These are phyloP conservation scores for Triplophysa rosa DNA, from an alignment of 2,113 vertebrate species.

Conservation along the genomic window DNA sequence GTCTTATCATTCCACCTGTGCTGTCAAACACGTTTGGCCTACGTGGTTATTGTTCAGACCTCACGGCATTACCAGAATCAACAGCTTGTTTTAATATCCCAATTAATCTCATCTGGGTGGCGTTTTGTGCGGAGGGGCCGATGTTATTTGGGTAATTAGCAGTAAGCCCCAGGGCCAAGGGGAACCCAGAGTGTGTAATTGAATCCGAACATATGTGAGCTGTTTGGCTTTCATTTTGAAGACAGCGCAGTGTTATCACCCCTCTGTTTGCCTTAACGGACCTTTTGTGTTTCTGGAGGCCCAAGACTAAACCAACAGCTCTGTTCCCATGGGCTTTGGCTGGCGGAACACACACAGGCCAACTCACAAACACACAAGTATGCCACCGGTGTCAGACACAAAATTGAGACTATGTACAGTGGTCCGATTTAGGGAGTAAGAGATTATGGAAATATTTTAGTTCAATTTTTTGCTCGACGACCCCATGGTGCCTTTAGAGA, in stretches of 20 bases:
- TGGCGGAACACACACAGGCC: slow-evolving; percentile 21
- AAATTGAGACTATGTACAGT: slow-evolving; percentile 6
- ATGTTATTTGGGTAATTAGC: slow-evolving; percentile 81
- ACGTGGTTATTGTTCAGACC: slow-evolving; percentile 67
- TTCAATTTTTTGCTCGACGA: too few relatives aligned
- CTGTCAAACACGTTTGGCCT: slow-evolving; percentile 77
- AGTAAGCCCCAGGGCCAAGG: slow-evolving; percentile 60
- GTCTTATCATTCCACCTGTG: slow-evolving; percentile 70
- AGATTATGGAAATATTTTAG: too few relatives aligned
- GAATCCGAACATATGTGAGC: slow-evolving; percentile 73
- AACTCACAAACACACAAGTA: slow-evolving; percentile 15
- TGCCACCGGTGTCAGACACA: slow-evolving; percentile 12
- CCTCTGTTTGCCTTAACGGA: slow-evolving; percentile 67
- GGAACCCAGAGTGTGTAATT: slow-evolving; percentile 63
- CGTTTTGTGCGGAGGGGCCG: slow-evolving; percentile 65
- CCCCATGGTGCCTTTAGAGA: too few relatives aligned
- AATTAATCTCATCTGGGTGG: slow-evolving; percentile 61
- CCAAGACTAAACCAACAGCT: slow-evolving; percentile 65
- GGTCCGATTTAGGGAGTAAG: neutral
- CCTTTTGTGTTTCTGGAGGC: slow-evolving; percentile 63
- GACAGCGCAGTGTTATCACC: slow-evolving; percentile 66
- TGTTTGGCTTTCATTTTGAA: slow-evolving; percentile 71
- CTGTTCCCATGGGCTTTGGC: slow-evolving; percentile 65
- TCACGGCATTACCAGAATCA: slow-evolving; percentile 75
- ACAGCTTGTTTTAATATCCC: slow-evolving; percentile 68